Conservation (phyloP, 2,888 invertebrate genomes). For the Ormia ochracea region DNA sequence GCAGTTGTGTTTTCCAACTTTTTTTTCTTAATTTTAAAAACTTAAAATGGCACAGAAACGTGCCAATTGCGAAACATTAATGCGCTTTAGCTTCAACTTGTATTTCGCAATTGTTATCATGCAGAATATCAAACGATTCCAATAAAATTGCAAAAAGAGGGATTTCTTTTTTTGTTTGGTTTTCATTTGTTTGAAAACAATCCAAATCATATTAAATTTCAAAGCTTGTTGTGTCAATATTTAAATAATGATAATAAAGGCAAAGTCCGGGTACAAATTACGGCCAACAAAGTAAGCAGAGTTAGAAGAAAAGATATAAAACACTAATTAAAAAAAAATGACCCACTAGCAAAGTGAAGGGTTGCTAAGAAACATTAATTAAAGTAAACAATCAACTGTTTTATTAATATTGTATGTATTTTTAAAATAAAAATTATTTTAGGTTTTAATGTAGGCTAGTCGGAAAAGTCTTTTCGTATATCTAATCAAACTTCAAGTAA, state of each 20-base stretch:
- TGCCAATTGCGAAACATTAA: constrained; percentile 47
- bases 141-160: neutral
- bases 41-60: constrained; percentile 52
- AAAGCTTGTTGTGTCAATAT: constrained; percentile 17
- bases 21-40: neutral
- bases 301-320: neutral
- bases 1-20: neutral
- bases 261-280: neutral
- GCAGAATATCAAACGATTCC: constrained; percentile 40
- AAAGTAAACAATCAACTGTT: too few relatives aligned
- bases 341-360: too few relatives aligned
- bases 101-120: constrained; percentile 19
- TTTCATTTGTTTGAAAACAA: neutral
- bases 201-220: constrained; percentile 42
- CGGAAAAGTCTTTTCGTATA: too few relatives aligned
- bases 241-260: neutral
- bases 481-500: too few relatives aligned
- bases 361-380: too few relatives aligned
- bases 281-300: neutral
- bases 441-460: too few relatives aligned
- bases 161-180: neutral
- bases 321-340: neutral
- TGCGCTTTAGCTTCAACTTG: neutral
- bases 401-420: too few relatives aligned
- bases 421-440: too few relatives aligned